Conservation (phyloP, 2,113 vertebrate species). For the Seriola quinqueradiata region DNA sequence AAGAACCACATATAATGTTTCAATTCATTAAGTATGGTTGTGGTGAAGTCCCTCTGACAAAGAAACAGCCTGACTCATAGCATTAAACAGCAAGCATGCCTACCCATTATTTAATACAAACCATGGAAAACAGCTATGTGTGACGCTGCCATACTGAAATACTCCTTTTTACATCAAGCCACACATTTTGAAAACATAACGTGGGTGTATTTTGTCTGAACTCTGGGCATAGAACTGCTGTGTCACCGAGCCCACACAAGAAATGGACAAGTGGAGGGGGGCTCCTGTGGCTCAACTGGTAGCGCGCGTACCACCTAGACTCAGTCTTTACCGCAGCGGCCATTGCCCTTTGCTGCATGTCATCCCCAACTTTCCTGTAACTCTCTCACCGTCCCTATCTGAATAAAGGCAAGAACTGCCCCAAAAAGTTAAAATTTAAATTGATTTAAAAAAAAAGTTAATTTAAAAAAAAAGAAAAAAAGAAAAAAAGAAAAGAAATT, state of each 20-base stretch:
- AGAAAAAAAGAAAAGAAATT: not conserved
- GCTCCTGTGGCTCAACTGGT: not conserved
- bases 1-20: not conserved
- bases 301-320: too few relatives aligned
- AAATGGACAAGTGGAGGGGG: not conserved
- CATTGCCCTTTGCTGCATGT: too few relatives aligned
- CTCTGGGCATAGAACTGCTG: conserved; percentile 44
- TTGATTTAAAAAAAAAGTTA: too few relatives aligned
- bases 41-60: conserved; percentile 42
- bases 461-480: too few relatives aligned
- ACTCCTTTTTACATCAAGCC: conserved; percentile 13
- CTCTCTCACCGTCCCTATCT: too few relatives aligned
- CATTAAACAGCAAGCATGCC: conserved; percentile 1
- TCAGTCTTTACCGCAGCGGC: too few relatives aligned
- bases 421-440: too few relatives aligned
- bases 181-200: conserved; percentile 39
- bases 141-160: conserved; percentile 43
- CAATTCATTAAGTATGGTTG: not conserved
- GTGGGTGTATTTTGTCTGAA: conserved; percentile 56
- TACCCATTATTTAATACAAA: conserved; percentile 29
- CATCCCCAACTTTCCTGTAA: too few relatives aligned
- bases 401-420: too few relatives aligned
- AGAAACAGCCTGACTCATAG: conserved; percentile 41
- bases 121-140: conserved; percentile 20
- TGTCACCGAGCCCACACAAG: conserved; percentile 54